phyloP scores from a whole-genome alignment of 1,140 invertebrate genomes.

The Antheraea pernyi region DNA sequence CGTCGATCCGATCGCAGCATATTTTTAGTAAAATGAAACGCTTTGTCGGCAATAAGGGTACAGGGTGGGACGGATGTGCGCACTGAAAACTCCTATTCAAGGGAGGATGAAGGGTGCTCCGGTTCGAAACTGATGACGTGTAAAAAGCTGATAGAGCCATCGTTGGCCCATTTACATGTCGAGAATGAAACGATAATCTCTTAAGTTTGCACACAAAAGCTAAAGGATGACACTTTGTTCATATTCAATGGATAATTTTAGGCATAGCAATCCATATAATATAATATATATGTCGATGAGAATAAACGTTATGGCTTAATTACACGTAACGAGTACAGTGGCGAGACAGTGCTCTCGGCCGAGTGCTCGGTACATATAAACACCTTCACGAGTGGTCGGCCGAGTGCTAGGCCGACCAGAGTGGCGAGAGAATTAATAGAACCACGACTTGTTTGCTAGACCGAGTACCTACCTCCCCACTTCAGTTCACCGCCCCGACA shows the following conservation, averaged over 20 bases:
- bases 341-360: no score
- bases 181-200: conserved; percentile 37
- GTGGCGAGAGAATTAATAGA: no score
- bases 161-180: conserved; percentile 52
- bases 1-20: conserved; percentile 19
- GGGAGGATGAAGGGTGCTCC: conserved; percentile 41
- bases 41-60: conserved; percentile 28
- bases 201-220: conserved; percentile 26
- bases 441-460: no score
- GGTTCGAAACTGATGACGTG: conserved; percentile 60
- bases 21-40: conserved; percentile 31
- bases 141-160: conserved; percentile 56
- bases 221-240: conserved; percentile 12
- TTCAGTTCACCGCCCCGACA: no score
- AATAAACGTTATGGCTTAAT: no score
- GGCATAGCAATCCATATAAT: neutral
- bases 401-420: no score
- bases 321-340: no score
- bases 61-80: conserved; percentile 20
- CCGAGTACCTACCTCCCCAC: no score
- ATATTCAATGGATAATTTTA: neutral
- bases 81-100: conserved; percentile 37
- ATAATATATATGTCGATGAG: neutral
- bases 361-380: no score
- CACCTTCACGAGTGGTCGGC: no score